Conservation (phyloP, 2,888 invertebrate genomes). For the Eubasilissa splendida region DNA sequence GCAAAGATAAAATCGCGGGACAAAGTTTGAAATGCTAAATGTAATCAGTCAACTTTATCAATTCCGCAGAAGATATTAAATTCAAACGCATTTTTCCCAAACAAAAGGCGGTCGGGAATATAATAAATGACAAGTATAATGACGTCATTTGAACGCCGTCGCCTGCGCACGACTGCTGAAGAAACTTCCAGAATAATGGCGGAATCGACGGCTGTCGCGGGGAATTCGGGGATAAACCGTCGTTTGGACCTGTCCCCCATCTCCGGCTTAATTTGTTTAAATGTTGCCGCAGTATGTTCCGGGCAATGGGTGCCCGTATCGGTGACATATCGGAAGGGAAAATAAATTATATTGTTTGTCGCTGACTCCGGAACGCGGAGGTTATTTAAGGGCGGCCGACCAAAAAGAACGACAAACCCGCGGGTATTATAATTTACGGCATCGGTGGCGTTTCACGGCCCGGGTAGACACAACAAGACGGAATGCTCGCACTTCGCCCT, state of each 20-base stretch:
- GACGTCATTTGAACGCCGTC: neutral
- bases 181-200: neutral
- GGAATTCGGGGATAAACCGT: slow-evolving; percentile 26
- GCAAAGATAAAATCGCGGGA: no score
- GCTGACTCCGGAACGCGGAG: slow-evolving; percentile 25
- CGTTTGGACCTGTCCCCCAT: slow-evolving; percentile 35
- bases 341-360: slow-evolving; percentile 53
- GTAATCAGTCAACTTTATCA: neutral
- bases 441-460: slow-evolving; percentile 1
- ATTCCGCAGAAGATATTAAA: slow-evolving; percentile 4
- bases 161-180: neutral
- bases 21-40: no score
- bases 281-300: slow-evolving; percentile 37
- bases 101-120: slow-evolving; percentile 1
- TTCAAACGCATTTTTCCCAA: neutral
- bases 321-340: slow-evolving; percentile 54
- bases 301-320: slow-evolving; percentile 51
- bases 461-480: slow-evolving; percentile 32
- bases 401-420: slow-evolving; percentile 46
- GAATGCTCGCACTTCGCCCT: slow-evolving; percentile 20
- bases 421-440: slow-evolving; percentile 16
- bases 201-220: slow-evolving; percentile 19
- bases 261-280: slow-evolving; percentile 50
- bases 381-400: slow-evolving; percentile 48
- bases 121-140: slow-evolving; percentile 7